These are phyloP conservation scores for Trichogramma evanescens DNA, from an alignment of 2,888 invertebrate genomes.

Conservation along the genomic window DNA sequence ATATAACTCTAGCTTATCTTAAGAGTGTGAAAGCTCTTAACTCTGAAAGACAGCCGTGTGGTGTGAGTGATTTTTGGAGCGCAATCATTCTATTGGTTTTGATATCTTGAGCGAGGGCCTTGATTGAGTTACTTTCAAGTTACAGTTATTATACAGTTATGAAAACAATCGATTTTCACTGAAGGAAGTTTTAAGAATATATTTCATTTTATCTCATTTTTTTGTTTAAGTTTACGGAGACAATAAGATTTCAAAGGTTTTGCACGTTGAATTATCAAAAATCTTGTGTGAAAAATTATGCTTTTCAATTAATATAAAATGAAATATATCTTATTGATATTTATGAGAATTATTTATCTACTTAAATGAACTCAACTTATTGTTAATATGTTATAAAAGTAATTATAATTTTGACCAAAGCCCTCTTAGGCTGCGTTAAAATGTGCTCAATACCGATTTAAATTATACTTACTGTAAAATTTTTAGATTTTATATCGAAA, in stretches of 20 bases:
- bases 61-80: not conserved
- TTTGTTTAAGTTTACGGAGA: not conserved
- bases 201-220: not conserved
- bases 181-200: not conserved
- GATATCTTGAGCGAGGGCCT: not conserved
- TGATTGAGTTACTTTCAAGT: not conserved
- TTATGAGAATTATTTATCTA: no score
- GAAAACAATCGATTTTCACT: not conserved
- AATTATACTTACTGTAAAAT: not conserved
- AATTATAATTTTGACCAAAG: constrained; percentile 1
- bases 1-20: constrained; percentile 12
- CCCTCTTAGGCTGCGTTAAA: not conserved
- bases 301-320: no score
- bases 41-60: constrained; percentile 13
- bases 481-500: not conserved
- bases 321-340: no score
- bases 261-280: no score
- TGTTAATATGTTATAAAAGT: not conserved
- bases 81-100: not conserved
- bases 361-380: no score
- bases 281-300: no score
- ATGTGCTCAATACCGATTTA: constrained; percentile 1
- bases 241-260: not conserved
- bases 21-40: constrained; percentile 13
- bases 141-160: not conserved